These are phyloP conservation scores for Gobio gobio DNA, from an alignment of 2,113 vertebrate species.

Conservation along the genomic window DNA sequence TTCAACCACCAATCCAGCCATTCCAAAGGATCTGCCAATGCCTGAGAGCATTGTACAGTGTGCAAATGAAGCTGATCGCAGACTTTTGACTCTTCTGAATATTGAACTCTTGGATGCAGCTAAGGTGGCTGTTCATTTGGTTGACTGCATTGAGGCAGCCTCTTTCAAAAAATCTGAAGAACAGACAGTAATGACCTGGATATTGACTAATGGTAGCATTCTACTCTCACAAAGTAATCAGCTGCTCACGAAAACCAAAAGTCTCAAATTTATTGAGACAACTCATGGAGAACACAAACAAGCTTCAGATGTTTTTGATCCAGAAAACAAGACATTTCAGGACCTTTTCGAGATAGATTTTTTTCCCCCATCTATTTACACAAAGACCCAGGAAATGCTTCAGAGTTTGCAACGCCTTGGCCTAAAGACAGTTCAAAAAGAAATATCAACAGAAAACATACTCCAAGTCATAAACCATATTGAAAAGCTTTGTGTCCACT, in stretches of 20 bases:
- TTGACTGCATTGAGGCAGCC: constrained; percentile 65
- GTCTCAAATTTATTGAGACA: constrained; percentile 69
- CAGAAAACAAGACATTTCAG: constrained; percentile 68
- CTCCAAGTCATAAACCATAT: constrained; percentile 71
- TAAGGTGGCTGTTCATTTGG: constrained; percentile 65
- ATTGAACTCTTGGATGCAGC: constrained; percentile 64
- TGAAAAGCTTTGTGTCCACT: constrained; percentile 42
- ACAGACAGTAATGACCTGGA: constrained; percentile 78
- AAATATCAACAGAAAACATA: constrained; percentile 71
- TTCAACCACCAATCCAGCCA: constrained; percentile 61
- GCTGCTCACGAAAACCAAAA: constrained; percentile 66
- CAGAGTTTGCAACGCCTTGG: constrained; percentile 73
- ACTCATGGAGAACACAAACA: constrained; percentile 46
- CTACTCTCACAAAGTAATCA: constrained; percentile 75
- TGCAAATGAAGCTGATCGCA: constrained; percentile 76
- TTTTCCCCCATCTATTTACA: constrained; percentile 75
- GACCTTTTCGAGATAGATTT: constrained; percentile 72
- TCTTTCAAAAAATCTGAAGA: constrained; percentile 60
- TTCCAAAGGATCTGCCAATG: constrained; percentile 74
- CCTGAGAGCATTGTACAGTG: constrained; percentile 74
- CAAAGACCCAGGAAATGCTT: constrained; percentile 62
- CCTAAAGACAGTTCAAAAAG: constrained; percentile 69
- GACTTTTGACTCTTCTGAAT: constrained; percentile 72
- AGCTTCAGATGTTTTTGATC: constrained; percentile 73
- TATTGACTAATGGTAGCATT: constrained; percentile 74